Evolutionary conservation across 2,113 vertebrate genomes (phyloP).

Genomic region (Thomomys bottae): DNA sequence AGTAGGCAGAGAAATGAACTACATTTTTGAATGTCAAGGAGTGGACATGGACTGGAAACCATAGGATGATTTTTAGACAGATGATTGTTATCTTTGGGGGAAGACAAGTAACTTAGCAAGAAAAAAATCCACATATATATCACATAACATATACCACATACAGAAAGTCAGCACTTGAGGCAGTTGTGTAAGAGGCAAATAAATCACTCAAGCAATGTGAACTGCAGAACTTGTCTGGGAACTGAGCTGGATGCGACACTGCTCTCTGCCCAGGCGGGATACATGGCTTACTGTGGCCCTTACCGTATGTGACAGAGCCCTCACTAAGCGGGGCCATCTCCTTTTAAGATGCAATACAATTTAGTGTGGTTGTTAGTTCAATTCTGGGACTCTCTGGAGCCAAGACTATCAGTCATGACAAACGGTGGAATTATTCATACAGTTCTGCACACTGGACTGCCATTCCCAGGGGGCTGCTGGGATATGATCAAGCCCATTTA

Average conservation of each 20-base stretch:
- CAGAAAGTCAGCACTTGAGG: background rate
- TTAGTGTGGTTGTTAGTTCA: constrained; percentile 79
- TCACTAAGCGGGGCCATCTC: constrained; percentile 76
- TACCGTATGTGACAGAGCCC: constrained; percentile 57
- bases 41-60: background rate
- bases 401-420: constrained; percentile 77
- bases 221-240: background rate
- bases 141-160: background rate
- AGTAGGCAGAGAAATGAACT: background rate
- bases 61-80: background rate
- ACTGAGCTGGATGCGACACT: background rate
- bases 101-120: constrained; percentile 69
- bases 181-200: constrained; percentile 17
- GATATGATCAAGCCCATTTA: constrained; percentile 78
- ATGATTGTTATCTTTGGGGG: constrained; percentile 50
- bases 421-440: constrained; percentile 76
- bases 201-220: background rate
- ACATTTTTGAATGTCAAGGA: background rate
- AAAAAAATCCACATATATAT: constrained; percentile 63
- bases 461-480: constrained; percentile 69
- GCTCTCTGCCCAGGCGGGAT: background rate
- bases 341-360: constrained; percentile 75
- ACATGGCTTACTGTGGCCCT: constrained; percentile 41
- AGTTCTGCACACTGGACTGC: constrained; percentile 57
- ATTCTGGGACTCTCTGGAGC: constrained; percentile 71